A percentile compares a stretch with the other conserved stretches of the same genome.
phyloP scores from a whole-genome alignment of 2,888 invertebrate genomes.

The Andrena fulva region DNA sequence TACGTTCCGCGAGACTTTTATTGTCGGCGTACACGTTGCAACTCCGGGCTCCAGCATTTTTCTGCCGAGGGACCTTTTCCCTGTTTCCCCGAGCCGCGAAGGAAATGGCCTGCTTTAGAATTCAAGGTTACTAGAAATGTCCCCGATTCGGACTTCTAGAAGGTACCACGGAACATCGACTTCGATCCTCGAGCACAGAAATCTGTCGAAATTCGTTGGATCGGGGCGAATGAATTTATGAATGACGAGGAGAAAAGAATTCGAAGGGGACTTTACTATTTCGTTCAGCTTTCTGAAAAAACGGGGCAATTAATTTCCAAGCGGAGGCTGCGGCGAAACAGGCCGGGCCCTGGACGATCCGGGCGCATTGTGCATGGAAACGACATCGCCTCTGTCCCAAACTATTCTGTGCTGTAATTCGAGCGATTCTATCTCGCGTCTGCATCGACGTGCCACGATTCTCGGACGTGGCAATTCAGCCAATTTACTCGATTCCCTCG shows the following conservation, averaged over 20 bases:
- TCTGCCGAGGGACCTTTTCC: not conserved
- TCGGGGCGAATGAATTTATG: too few relatives aligned
- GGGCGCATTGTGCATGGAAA: constrained; percentile 48
- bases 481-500: constrained; percentile 78
- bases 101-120: not conserved
- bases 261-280: not conserved
- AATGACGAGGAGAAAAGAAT: too few relatives aligned
- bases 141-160: not conserved
- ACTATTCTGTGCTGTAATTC: constrained; percentile 44
- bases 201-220: too few relatives aligned
- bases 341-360: constrained; percentile 28
- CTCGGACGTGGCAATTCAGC: constrained; percentile 77
- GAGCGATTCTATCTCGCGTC: constrained; percentile 64
- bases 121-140: not conserved
- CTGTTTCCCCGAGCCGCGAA: not conserved
- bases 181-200: too few relatives aligned
- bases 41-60: constrained; percentile 16
- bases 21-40: constrained; percentile 29
- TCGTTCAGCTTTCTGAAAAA: not conserved
- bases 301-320: not conserved
- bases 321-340: not conserved
- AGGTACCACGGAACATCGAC: too few relatives aligned
- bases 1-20: constrained; percentile 45
- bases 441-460: constrained; percentile 67
- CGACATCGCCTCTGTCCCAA: constrained; percentile 29